Evolutionary conservation across 2,113 vertebrate species (phyloP), one percentile per base, ranked within the genome.

Genomic region (Ptyas mucosa): DNA sequence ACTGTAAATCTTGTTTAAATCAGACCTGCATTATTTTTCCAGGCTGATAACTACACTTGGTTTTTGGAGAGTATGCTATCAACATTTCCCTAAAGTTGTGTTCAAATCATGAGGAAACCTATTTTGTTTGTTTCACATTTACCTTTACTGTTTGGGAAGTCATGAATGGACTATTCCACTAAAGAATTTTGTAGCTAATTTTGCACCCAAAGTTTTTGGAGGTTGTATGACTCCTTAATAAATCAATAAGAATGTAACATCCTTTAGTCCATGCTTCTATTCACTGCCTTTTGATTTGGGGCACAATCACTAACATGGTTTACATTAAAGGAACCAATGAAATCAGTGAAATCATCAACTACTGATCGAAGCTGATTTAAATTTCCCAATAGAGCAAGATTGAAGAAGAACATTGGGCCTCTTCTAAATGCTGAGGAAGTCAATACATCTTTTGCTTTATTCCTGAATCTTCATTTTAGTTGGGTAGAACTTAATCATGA

Each of bases 381-480:
- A 75, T 87, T 75, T 93, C 34, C 34, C 85, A 69, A 24, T 34
- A 87, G 8, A 75, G 51, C 64, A 61, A 64, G 46, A 21, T 29
- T 87, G 87, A 86, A 86, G 54, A 52, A 91, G 26, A 49, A 57
- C 51, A 43, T 81, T 89, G 64, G 39, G 14, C 53, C 2, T 89
- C 64, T 12, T 92, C 64, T 69, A 89, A 92, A 57, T 85, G 64
- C 34, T 57, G 89, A 87, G 39, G 61, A 55, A 89, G 86, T 92
- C 91, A 88, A 88, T 55, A 92, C 43, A 43, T 85, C 52, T 92
- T 92, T 69, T 43, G 23, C 55, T 81, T 92, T 89, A 85, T 20
- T 85, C 54, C 85, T 24, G 3, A 89, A 89, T 57, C 49, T 89
- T 92, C 64, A 92, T 81, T 85, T 85, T 55, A 89, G 10, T 57